Conservation (phyloP, 2,113 vertebrate species). For the Peucedramus taeniatus region DNA sequence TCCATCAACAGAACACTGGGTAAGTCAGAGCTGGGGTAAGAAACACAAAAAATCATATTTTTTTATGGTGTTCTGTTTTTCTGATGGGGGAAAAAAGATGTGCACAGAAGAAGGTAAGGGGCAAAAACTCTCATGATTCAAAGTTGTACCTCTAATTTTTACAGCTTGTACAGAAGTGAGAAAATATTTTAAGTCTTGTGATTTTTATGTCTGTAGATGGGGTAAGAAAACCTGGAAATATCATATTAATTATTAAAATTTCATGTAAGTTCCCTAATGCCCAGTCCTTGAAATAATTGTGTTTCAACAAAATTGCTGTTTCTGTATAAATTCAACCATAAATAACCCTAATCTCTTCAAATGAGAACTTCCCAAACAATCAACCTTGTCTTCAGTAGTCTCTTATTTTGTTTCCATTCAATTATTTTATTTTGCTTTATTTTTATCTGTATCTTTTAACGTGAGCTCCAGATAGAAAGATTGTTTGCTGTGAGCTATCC, state of each 20-base stretch:
- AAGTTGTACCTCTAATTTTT: background rate
- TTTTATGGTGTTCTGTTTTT: background rate
- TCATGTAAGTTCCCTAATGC: background rate
- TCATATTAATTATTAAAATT: background rate
- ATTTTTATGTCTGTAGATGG: background rate
- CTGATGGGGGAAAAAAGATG: rapidly evolving
- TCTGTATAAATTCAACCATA: background rate
- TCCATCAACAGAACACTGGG: slow-evolving; percentile 69
- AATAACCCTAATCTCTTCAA: background rate
- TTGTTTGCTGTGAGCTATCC: background rate
- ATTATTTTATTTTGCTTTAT: background rate
- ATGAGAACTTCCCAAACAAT: background rate
- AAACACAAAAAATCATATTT: rapidly evolving
- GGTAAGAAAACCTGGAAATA: background rate
- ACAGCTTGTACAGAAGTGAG: rapidly evolving
- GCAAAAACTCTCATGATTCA: rapidly evolving
- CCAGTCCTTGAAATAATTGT: background rate
- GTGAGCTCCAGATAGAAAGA: background rate
- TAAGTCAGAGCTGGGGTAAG: background rate
- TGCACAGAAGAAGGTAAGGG: background rate
- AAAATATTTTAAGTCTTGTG: background rate
- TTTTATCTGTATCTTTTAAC: background rate
- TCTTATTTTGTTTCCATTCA: background rate
- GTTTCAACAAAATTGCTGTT: background rate
- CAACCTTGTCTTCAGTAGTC: background rate